Evolutionary conservation across 2,797 vertebrate species (phyloP), one percentile per base, ranked within the genome.

Genomic region (Pipistrellus pygmaeus): DNA sequence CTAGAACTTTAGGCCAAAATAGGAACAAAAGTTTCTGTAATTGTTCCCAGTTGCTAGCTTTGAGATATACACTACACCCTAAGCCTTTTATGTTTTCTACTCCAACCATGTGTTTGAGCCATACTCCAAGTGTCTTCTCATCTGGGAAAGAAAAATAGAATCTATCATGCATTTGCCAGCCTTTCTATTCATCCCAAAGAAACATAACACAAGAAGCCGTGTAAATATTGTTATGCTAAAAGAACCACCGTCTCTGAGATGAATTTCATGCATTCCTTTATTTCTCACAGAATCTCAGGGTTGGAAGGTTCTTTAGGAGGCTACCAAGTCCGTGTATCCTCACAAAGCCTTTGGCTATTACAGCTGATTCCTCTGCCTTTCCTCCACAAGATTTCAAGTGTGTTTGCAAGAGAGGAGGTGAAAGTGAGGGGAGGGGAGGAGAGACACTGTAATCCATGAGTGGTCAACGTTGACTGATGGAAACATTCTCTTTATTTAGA

Each of bases 71-170:
- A 13, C 27, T 23, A 25, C 30, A n/a, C 9, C n/a, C 35, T 60
- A 62, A 85, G n/a, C 27, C 51, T 32, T 60, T 90, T 18, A 17
- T 57, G 13, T 71, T 89, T 84, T 91, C 55, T 60, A 13, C 57
- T 64, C 32, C 64, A 18, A 48, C 21, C 62, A 51, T 21, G 4
- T 13, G 13, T 91, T 75, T 85, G 53, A 90, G 51, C n/a, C 55
- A 69, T 68, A 91, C 41, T 84, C 30, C 51, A 15, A 73, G 60
- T 14, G 57, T 73, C 25, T 60, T 82, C 23, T 81, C n/a, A 77
- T 60, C 55, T 55, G 21, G 15, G 51, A 94, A 25, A 94, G 72
- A 89, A 90, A 92, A 77, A 27, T 1, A 69, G 44, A 96, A 84
- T 53, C 38, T 44, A 48, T 11, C 48, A 23, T 48, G 23, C 32